A percentile compares a stretch with the other conserved stretches of the same genome.
phyloP scores from a whole-genome alignment of 2,888 invertebrate genomes.

The Thereva nobilitata region DNA sequence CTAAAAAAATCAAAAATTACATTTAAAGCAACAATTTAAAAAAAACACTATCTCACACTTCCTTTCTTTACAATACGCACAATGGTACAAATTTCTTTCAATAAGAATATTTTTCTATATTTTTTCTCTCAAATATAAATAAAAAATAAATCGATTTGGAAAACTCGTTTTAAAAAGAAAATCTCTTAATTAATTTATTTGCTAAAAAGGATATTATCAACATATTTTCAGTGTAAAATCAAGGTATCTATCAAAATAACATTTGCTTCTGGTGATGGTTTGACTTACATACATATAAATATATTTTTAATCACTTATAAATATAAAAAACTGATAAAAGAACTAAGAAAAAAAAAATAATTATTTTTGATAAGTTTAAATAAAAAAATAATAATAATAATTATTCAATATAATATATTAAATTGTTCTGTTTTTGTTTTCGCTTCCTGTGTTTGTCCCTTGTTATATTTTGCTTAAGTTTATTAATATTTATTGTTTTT shows the following conservation, averaged over 20 bases:
- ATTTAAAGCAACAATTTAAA: no score
- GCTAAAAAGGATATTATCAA: constrained; percentile 31
- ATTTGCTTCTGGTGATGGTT: constrained; percentile 50
- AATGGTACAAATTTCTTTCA: no score
- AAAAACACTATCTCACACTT: no score
- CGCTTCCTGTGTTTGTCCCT: constrained; percentile 24
- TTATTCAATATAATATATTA: neutral
- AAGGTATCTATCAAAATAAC: constrained; percentile 30
- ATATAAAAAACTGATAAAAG: neutral
- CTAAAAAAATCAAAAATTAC: no score
- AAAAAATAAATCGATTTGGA: no score
- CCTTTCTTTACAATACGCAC: no score
- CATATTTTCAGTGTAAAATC: constrained; percentile 35
- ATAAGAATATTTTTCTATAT: no score
- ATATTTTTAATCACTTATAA: constrained; percentile 9
- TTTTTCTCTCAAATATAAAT: no score
- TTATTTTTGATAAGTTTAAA: neutral
- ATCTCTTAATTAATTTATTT: no score
- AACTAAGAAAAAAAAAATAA: neutral
- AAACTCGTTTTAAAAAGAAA: no score
- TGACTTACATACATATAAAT: constrained; percentile 44
- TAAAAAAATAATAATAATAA: neutral
- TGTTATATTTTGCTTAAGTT: neutral
- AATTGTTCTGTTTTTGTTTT: constrained; percentile 7
- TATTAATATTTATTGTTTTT: constrained; percentile 14